A percentile compares a stretch with the other conserved stretches of the same genome.
Conservation (phyloP, 1,140 invertebrate genomes). For the Microplitis demolitor region DNA sequence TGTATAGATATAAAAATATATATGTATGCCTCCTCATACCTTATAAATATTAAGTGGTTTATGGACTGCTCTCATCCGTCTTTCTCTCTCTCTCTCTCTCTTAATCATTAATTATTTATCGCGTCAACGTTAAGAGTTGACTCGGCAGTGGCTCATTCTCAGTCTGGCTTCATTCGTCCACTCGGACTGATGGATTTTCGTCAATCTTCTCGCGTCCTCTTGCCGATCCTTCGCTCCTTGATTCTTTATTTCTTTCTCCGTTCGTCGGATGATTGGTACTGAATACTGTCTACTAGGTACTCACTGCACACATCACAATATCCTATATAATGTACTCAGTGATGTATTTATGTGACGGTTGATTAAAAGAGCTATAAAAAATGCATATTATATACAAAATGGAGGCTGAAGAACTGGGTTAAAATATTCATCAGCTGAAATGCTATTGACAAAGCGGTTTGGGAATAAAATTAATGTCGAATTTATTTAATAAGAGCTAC, state of each 20-base stretch:
- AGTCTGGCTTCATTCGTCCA: constrained; percentile 34
- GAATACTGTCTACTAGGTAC: no score
- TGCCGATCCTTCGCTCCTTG: not conserved
- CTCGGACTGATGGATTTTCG: constrained; percentile 34
- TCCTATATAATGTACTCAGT: no score
- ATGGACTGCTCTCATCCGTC: constrained; percentile 35
- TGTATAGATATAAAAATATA: not conserved
- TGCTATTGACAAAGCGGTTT: constrained; percentile 18
- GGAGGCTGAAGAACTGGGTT: constrained; percentile 50
- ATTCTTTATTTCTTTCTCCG: no score
- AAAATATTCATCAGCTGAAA: constrained; percentile 47
- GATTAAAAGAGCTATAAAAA: constrained; percentile 10
- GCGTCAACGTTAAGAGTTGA: constrained; percentile 43
- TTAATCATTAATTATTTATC: constrained; percentile 60
- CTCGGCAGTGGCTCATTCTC: constrained; percentile 19
- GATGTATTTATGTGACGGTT: constrained; percentile 30
- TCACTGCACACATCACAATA: no score
- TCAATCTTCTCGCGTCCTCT: constrained; percentile 33
- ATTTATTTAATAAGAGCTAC: constrained; percentile 15
- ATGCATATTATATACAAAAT: constrained; percentile 7
- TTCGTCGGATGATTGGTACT: constrained; percentile 1
- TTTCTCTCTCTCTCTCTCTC: constrained; percentile 16
- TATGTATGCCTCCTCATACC: constrained; percentile 35
- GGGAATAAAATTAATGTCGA: constrained; percentile 49
- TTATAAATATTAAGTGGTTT: constrained; percentile 59